phyloP scores from a whole-genome alignment of 2,797 vertebrate genomes.

The Chromis chromis region DNA sequence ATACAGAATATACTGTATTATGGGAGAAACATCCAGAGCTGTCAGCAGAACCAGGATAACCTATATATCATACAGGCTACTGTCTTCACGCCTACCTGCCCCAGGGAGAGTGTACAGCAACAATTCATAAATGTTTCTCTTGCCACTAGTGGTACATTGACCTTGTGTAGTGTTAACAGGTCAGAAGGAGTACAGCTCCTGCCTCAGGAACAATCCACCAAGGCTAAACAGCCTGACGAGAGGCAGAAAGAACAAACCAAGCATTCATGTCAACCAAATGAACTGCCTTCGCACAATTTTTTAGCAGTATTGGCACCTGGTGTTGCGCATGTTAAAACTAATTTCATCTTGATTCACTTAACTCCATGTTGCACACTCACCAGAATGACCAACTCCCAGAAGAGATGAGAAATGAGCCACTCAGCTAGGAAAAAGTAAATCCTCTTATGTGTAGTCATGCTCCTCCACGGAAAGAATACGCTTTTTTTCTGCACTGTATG shows the following conservation, averaged over 20 bases:
- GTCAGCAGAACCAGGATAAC: slow-evolving; percentile 56
- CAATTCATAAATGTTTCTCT: slow-evolving; percentile 52
- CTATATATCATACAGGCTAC: slow-evolving; percentile 63
- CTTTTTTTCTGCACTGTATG: slow-evolving; percentile 23
- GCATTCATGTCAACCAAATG: slow-evolving; percentile 57
- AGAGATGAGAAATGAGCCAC: slow-evolving; percentile 56
- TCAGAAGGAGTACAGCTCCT: slow-evolving; percentile 46
- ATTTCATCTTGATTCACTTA: slow-evolving; percentile 27
- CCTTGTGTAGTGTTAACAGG: slow-evolving; percentile 64
- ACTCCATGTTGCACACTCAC: slow-evolving; percentile 40
- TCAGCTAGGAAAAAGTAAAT: slow-evolving; percentile 44
- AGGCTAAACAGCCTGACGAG: slow-evolving; percentile 23
- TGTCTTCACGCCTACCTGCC: slow-evolving; percentile 37
- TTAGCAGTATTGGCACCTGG: slow-evolving; percentile 25
- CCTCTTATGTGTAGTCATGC: slow-evolving; percentile 55
- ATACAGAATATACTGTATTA: slow-evolving; percentile 36
- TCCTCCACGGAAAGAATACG: slow-evolving; percentile 37
- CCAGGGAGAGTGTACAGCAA: slow-evolving; percentile 53
- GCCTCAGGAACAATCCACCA: slow-evolving; percentile 56
- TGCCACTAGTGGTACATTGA: slow-evolving; percentile 62
- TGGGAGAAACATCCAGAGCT: slow-evolving; percentile 41
- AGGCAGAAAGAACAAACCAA: slow-evolving; percentile 47
- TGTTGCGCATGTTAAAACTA: slow-evolving; percentile 13
- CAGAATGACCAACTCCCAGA: slow-evolving; percentile 40
- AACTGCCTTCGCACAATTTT: slow-evolving; percentile 21